Base-by-base conservation (phyloP, 2,888 invertebrate species). In the Globia sparganii region DNA sequence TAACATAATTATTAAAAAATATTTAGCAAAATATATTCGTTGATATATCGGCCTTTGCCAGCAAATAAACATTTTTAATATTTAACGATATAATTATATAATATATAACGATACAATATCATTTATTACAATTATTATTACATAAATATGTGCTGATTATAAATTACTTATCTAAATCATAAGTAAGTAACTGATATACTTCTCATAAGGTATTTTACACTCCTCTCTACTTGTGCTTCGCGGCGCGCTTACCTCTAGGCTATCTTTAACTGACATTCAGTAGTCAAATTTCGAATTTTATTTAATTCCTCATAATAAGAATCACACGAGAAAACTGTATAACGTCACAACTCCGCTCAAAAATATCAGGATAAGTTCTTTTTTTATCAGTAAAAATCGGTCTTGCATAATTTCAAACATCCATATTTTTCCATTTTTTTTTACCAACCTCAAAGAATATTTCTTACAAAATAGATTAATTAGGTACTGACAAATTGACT, bases 401-500 rank as follows among this genome's bases (percentile, higher is more conserved):
- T 13, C 13, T 56, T n/a, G 18, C 6, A n/a, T 37, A 61, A 31
- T 49, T 46, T 28, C 8, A 18, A 8, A 11, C 37, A 18, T 37
- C 4, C 25, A 31, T 37, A 58, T 3, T 46, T 65, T 34, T 31
- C 4, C 2, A 9, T 77, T 18, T n/a, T 34, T 34, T 6, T 9
- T 11, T 18, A 37, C 34, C 18, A 68, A n/a, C 4, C 8, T 69
- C 4, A 31, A 31, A n/a, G 2, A 18, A 13, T 46, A 9, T 31
- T 53, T 68, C 43, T 62, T 18, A 28, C 15, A 71, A 59, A 53
- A 73, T 78, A 31, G 31, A 28, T 70, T 58, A 66, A 83, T 81
- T n/a, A n/a, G n/a, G n/a, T 83, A 83, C 81, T 83, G 83, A 61
- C 59, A 72, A 81, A 75, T 85, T 83, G 74, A 84, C 74, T 74